phyloP scores from a whole-genome alignment of 2,888 invertebrate species.

The Lamellibrachia columna region DNA sequence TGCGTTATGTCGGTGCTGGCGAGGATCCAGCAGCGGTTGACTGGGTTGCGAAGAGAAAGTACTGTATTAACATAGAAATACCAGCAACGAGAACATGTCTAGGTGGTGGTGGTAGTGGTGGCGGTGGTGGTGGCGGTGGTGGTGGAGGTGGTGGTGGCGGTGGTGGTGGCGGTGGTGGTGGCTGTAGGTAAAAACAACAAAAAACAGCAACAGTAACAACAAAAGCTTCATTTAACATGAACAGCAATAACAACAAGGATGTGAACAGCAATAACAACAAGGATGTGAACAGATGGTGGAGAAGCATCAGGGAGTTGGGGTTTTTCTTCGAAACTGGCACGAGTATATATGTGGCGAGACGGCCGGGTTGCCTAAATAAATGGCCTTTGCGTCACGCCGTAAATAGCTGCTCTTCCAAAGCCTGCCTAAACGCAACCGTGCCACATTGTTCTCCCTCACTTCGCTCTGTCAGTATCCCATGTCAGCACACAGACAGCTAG shows the following conservation, averaged over 20 bases:
- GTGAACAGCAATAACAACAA: not conserved
- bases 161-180: not conserved
- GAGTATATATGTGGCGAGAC: not conserved
- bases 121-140: not conserved
- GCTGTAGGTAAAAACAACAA: not conserved
- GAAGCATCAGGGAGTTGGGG: constrained; percentile 22
- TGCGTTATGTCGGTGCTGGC: not conserved
- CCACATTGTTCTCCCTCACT: not conserved
- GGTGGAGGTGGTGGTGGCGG: not conserved
- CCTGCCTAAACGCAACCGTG: not conserved
- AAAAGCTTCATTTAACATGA: not conserved
- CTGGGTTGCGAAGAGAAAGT: not conserved
- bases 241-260: not conserved
- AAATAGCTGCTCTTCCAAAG: not conserved
- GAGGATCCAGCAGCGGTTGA: not conserved
- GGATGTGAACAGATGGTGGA: constrained; percentile 21
- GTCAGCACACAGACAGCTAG: not conserved
- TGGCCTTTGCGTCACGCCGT: not conserved
- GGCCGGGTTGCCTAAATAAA: not conserved
- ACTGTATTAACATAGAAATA: not conserved
- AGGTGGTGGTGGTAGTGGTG: not conserved
- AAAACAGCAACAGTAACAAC: not conserved
- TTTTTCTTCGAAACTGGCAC: not conserved
- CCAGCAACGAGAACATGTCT: not conserved
- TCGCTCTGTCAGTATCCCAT: not conserved